Percentiles rank a stretch among this genome's conserved stretches.
These are phyloP conservation scores for Drosophila repletoides DNA, from an alignment of 1,140 invertebrate genomes.

Conservation along the genomic window DNA sequence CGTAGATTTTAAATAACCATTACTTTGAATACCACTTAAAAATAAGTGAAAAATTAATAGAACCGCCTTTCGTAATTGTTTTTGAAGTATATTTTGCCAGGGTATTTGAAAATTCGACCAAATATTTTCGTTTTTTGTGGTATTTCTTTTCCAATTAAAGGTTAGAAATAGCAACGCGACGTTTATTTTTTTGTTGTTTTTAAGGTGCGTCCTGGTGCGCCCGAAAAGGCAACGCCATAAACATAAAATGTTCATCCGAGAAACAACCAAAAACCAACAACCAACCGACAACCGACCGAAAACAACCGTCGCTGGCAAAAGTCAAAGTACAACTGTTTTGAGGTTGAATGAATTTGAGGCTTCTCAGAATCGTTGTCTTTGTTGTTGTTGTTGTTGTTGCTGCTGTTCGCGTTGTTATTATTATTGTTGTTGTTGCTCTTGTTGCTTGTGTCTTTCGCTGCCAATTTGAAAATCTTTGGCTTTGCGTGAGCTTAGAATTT, in stretches of 20 bases:
- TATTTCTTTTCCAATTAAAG: constrained; percentile 33
- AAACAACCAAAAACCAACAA: constrained; percentile 9
- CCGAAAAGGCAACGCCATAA: constrained; percentile 54
- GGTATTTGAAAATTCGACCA: too few relatives aligned
- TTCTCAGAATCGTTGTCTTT: constrained; percentile 29
- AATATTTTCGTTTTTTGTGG: constrained; percentile 1
- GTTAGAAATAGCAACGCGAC: constrained; percentile 28
- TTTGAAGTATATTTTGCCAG: too few relatives aligned
- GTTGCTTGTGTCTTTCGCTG: constrained; percentile 20
- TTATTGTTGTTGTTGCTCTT: constrained; percentile 23
- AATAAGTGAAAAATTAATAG: too few relatives aligned
- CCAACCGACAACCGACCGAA: constrained; percentile 25
- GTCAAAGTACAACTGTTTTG: constrained; percentile 68
- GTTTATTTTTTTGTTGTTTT: constrained; percentile 27
- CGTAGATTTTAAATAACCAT: too few relatives aligned
- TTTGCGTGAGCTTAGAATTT: constrained; percentile 28
- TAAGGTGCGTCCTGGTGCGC: constrained; percentile 73
- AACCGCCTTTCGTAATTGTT: too few relatives aligned
- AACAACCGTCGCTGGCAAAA: constrained; percentile 53
- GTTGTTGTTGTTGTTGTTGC: constrained; percentile 28
- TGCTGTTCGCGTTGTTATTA: constrained; percentile 23
- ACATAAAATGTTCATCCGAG: constrained; percentile 42
- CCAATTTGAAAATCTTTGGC: background rate
- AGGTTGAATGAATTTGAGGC: constrained; percentile 24
- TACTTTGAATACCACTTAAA: too few relatives aligned